Conservation (phyloP, 2,797 vertebrate genomes). For the Cyprinella venusta region DNA sequence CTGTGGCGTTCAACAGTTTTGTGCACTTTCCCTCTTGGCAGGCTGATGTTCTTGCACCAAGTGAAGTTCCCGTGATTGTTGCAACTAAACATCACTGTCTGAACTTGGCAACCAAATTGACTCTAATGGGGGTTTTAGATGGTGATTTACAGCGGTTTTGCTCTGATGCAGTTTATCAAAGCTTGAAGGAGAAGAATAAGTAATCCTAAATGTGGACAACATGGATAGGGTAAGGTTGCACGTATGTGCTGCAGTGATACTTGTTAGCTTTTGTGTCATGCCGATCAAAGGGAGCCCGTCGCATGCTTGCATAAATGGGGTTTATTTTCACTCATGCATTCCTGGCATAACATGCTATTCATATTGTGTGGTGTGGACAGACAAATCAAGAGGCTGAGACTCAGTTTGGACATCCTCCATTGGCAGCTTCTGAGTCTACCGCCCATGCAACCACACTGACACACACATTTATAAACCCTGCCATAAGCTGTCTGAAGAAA, state of each 20-base stretch:
- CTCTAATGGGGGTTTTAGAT: slow-evolving; percentile 6
- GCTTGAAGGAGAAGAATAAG: slow-evolving; percentile 1
- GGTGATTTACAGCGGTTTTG: slow-evolving; percentile 42
- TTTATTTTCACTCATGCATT: slow-evolving; percentile 53
- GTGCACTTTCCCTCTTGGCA: neutral
- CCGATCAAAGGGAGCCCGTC: slow-evolving; percentile 31
- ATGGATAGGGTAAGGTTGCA: neutral
- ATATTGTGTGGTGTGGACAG: slow-evolving; percentile 45
- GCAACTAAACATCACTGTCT: slow-evolving; percentile 26
- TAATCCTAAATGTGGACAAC: neutral
- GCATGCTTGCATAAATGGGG: slow-evolving; percentile 38
- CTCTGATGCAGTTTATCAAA: slow-evolving; percentile 9
- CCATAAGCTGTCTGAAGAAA: slow-evolving; percentile 3
- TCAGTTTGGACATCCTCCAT: slow-evolving; percentile 42
- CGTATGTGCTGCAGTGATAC: neutral
- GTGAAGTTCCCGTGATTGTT: slow-evolving; percentile 36
- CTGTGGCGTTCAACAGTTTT: neutral
- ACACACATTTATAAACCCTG: slow-evolving; percentile 21
- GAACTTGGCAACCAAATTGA: slow-evolving; percentile 21
- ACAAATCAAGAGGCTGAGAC: slow-evolving; percentile 31
- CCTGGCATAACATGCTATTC: slow-evolving; percentile 56
- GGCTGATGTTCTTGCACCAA: neutral
- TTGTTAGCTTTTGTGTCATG: slow-evolving; percentile 41
- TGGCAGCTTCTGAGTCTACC: neutral
- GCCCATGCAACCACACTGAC: neutral